Conservation (phyloP, 2,113 vertebrate genomes). For the Tetrao urogallus region DNA sequence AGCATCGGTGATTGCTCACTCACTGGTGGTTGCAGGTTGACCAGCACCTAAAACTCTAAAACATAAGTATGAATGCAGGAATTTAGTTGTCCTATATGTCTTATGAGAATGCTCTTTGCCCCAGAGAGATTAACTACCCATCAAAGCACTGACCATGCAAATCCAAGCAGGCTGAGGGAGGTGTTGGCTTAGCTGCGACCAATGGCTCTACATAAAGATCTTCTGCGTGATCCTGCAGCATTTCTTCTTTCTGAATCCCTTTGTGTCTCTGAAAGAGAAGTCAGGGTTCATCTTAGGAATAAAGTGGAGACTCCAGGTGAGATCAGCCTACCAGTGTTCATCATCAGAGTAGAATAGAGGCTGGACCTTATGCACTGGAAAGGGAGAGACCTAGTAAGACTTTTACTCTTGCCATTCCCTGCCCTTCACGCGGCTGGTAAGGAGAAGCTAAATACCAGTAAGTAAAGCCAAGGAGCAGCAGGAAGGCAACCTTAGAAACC, state of each 20-base stretch:
- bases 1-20: accelerated
- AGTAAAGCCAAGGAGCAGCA: neutral
- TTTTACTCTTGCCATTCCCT: neutral
- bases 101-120: neutral
- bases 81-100: neutral
- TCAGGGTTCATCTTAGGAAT: neutral
- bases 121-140: neutral
- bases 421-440: neutral
- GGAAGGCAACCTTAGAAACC: neutral
- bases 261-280: neutral
- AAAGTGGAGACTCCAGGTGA: neutral
- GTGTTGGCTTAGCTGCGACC: neutral
- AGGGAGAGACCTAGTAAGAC: neutral
- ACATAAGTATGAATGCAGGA: accelerated
- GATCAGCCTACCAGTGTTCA: neutral
- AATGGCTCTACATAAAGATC: neutral
- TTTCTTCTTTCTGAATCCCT: neutral
- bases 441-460: neutral
- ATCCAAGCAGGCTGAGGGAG: accelerated
- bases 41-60: neutral
- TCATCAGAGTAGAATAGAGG: neutral
- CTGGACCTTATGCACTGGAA: neutral
- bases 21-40: neutral
- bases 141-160: neutral
- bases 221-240: accelerated